phyloP scores from a whole-genome alignment of 2,113 vertebrate genomes.

The Labrus mixtus region DNA sequence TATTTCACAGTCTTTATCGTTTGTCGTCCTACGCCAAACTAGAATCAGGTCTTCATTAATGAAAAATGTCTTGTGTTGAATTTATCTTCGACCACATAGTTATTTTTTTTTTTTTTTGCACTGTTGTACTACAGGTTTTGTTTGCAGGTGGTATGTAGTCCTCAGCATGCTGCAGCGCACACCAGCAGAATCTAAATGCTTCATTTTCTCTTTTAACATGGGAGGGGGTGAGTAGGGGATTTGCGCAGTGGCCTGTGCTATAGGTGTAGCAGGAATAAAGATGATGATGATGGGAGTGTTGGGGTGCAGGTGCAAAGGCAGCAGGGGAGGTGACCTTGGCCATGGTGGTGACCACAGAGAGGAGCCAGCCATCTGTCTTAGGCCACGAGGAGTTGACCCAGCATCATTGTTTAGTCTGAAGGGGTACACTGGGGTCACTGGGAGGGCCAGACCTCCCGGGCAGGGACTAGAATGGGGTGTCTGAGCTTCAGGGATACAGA shows the following conservation, averaged over 20 bases:
- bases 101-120: background rate
- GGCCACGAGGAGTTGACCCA: constrained; percentile 76
- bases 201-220: constrained; percentile 49
- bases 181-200: constrained; percentile 51
- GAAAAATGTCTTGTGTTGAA: constrained; percentile 10
- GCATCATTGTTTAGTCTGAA: constrained; percentile 80
- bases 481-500: constrained; percentile 42
- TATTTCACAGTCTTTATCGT: constrained; percentile 16
- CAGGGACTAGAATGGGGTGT: constrained; percentile 50
- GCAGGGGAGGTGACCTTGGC: constrained; percentile 81
- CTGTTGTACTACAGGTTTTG: constrained; percentile 8
- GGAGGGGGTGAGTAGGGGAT: constrained; percentile 10
- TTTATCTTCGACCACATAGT: background rate
- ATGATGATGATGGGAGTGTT: constrained; percentile 70
- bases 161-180: constrained; percentile 29
- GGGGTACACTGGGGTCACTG: constrained; percentile 71
- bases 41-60: constrained; percentile 28
- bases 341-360: constrained; percentile 63
- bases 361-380: constrained; percentile 83
- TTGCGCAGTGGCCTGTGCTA: constrained; percentile 10
- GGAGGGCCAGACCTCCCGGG: constrained; percentile 62
- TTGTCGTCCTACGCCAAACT: constrained; percentile 21
- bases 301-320: constrained; percentile 70
- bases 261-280: constrained; percentile 61
- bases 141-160: background rate